Percentiles rank a stretch among this genome's conserved stretches.
These are phyloP conservation scores for Crossaster papposus DNA, from an alignment of 53 echinoderm and acorn worm species.

Conservation along the genomic window DNA sequence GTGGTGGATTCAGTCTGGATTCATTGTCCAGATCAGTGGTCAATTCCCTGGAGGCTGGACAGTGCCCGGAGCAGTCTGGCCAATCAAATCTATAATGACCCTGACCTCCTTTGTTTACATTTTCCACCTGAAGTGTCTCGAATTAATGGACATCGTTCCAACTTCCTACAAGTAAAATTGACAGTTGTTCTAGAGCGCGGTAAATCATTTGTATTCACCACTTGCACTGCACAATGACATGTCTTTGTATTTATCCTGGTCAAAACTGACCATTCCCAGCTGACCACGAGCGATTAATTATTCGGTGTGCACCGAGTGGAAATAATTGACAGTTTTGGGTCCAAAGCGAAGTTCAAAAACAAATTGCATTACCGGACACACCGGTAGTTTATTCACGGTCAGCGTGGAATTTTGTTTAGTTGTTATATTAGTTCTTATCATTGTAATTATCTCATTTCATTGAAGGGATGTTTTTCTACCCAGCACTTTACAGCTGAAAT, in stretches of 20 bases:
- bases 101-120: constrained; percentile 17
- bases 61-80: neutral
- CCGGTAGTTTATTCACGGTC: no score
- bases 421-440: neutral
- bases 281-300: neutral
- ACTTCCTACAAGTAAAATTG: neutral
- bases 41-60: neutral
- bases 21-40: neutral
- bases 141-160: neutral
- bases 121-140: neutral
- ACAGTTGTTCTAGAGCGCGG: neutral
- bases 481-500: neutral
- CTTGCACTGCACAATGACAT: neutral
- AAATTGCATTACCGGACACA: no score
- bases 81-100: neutral
- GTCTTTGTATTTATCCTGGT: neutral
- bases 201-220: neutral
- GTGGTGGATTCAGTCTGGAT: neutral
- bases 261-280: neutral
- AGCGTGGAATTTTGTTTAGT: neutral
- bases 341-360: neutral
- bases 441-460: constrained; percentile 16
- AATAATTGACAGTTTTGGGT: neutral
- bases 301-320: neutral
- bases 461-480: neutral